These are phyloP conservation scores for Stegostoma tigrinum DNA, from an alignment of 2,113 vertebrate species.

Conservation along the genomic window DNA sequence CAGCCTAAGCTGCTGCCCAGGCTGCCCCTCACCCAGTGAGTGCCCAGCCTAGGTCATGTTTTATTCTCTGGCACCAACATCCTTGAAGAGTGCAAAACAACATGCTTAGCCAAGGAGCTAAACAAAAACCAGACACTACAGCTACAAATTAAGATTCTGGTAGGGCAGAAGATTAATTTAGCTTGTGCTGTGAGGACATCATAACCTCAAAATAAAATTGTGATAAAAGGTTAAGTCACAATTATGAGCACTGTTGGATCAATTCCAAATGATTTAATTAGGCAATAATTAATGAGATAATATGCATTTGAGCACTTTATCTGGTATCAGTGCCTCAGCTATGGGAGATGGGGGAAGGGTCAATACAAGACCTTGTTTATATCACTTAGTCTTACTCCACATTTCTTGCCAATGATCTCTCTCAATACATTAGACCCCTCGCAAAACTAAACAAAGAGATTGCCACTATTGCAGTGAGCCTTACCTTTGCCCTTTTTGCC, in stretches of 20 bases:
- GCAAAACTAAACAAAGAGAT: too few relatives aligned
- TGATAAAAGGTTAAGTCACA: not conserved
- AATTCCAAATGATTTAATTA: not conserved
- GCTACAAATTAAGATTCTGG: not conserved
- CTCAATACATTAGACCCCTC: not conserved
- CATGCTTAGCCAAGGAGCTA: not conserved
- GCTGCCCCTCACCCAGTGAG: not conserved
- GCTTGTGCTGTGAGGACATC: not conserved
- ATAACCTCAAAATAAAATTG: not conserved
- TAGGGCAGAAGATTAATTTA: not conserved
- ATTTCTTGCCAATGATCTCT: not conserved
- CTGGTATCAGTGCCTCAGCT: not conserved
- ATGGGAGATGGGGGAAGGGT: not conserved
- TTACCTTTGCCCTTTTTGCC: not conserved
- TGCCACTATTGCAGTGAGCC: too few relatives aligned
- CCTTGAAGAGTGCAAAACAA: not conserved
- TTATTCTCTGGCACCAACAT: not conserved
- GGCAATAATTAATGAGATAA: not conserved
- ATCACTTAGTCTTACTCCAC: not conserved
- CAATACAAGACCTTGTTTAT: too few relatives aligned
- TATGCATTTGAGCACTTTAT: not conserved
- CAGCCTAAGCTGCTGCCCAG: too few relatives aligned
- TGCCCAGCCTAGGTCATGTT: not conserved
- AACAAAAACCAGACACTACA: not conserved
- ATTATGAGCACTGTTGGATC: not conserved